Conservation (phyloP, 30 jellyfish, hydroid and myxozoan species). For the Rhopilema esculentum region DNA sequence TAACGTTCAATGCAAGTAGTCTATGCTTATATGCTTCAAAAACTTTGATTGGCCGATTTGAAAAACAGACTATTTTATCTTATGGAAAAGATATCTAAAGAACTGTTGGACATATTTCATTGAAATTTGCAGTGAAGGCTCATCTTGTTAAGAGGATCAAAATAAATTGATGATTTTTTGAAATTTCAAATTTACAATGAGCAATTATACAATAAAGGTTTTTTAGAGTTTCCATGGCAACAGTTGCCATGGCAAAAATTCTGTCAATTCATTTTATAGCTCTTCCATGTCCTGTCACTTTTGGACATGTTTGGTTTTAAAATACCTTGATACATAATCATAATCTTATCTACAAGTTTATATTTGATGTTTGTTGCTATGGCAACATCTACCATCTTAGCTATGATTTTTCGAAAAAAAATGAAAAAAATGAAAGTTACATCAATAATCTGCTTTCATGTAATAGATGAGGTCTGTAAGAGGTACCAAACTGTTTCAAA, state of each 20-base stretch:
- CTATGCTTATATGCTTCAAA: neutral
- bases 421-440: neutral
- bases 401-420: conserved; percentile 10
- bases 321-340: neutral
- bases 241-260: conserved; percentile 22
- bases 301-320: neutral
- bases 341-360: conserved; percentile 25
- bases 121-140: conserved; percentile 8
- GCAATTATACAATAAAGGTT: neutral
- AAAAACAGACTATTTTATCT: neutral
- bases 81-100: neutral
- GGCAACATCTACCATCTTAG: conserved; percentile 39
- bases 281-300: neutral
- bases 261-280: neutral
- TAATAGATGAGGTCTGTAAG: neutral
- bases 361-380: conserved; percentile 19
- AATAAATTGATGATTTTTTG: conserved; percentile 13
- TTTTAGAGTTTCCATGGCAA: neutral
- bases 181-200: conserved; percentile 3
- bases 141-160: conserved; percentile 3
- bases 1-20: neutral
- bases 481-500: neutral
- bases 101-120: conserved; percentile 1
- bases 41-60: neutral
- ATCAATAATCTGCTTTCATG: neutral